Conservation (phyloP, 2,797 vertebrate species). For the Helicolenus hilgendorfi region DNA sequence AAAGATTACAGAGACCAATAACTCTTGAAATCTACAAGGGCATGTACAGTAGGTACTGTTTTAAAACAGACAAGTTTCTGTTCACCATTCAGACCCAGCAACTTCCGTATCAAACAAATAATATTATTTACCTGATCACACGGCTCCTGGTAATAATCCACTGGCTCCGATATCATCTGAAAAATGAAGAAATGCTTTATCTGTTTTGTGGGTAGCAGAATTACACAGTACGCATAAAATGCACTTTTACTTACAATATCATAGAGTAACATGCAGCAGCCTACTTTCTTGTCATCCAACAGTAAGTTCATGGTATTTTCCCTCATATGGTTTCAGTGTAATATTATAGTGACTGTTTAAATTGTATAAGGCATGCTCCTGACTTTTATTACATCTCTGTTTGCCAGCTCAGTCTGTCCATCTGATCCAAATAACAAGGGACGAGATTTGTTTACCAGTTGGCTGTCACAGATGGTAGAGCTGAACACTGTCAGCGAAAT, state of each 20-base stretch:
- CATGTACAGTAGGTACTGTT: no score
- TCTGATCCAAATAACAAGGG: background rate
- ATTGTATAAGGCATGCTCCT: background rate
- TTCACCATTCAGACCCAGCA: background rate
- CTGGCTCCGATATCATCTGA: background rate
- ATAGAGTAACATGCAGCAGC: background rate
- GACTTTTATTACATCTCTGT: constrained; percentile 30
- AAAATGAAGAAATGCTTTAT: background rate
- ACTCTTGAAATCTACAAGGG: background rate
- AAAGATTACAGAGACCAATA: background rate
- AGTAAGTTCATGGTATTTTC: constrained; percentile 2
- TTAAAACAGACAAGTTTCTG: no score
- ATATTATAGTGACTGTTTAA: constrained; percentile 6
- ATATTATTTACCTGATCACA: background rate
- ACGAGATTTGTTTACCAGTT: constrained; percentile 23
- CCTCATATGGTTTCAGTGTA: constrained; percentile 33
- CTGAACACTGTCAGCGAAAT: constrained; percentile 1
- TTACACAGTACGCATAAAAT: background rate
- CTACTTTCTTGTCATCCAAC: background rate
- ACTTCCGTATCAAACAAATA: background rate
- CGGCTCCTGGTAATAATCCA: background rate
- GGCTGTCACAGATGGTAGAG: constrained; percentile 32
- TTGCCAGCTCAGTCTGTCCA: background rate
- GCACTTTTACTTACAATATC: background rate
- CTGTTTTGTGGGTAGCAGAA: background rate